A percentile compares a stretch with the other conserved stretches of the same genome.
These are phyloP conservation scores for Dascillus cervinus DNA, from an alignment of 2,888 invertebrate species.

Conservation along the genomic window DNA sequence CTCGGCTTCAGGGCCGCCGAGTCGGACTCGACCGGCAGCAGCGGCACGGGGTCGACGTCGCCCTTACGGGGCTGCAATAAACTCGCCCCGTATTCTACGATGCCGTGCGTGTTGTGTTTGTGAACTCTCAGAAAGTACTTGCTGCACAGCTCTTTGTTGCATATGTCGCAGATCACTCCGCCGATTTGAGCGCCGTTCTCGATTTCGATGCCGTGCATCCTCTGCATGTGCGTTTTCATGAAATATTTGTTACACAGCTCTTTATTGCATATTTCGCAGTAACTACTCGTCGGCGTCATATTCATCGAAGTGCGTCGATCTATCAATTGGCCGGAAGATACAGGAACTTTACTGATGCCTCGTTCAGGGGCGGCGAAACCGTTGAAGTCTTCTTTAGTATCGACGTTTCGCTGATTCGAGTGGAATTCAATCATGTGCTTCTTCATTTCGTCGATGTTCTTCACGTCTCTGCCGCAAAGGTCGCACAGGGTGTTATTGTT, in stretches of 20 bases:
- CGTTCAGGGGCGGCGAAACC: conserved; percentile 43
- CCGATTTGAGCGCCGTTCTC: conserved; percentile 89
- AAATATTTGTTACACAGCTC: conserved; percentile 99
- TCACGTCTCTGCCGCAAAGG: conserved; percentile 40
- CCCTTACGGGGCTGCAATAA: conserved; percentile 40
- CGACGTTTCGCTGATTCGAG: conserved; percentile 34
- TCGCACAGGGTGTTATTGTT: conserved; percentile 40
- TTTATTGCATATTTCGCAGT: conserved; percentile 97
- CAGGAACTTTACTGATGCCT: conserved; percentile 29
- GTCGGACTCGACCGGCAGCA: conserved; percentile 35
- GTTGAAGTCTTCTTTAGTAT: conserved; percentile 31
- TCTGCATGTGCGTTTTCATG: conserved; percentile 98
- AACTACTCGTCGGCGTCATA: conserved; percentile 70
- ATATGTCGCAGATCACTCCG: conserved; percentile 93
- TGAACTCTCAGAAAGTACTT: conserved; percentile 96
- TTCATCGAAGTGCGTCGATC: conserved; percentile 55
- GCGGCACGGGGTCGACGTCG: conserved; percentile 38
- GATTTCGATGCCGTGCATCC: conserved; percentile 95
- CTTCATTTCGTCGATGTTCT: conserved; percentile 56
- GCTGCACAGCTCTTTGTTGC: conserved; percentile 96
- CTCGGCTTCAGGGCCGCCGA: conserved; percentile 47
- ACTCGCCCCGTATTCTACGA: conserved; percentile 69
- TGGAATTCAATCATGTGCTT: conserved; percentile 64
- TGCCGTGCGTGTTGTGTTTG: conserved; percentile 96
- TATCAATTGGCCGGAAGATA: conserved; percentile 28